phyloP scores from a whole-genome alignment of 2,113 vertebrate genomes.

The Saccopteryx bilineata region DNA sequence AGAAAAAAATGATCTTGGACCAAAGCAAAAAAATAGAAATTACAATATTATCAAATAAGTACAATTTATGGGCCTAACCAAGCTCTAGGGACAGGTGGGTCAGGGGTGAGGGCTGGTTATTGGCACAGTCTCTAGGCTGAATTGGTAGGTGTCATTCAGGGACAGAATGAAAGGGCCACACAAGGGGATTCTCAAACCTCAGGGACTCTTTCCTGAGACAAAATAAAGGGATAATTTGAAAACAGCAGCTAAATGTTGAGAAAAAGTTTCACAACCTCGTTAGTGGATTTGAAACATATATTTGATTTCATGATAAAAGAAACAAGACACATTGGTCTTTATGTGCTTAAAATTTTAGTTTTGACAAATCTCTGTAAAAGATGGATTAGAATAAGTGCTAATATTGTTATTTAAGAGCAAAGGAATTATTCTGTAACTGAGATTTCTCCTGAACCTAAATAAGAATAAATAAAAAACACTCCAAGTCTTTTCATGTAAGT shows the following conservation, averaged over 20 bases:
- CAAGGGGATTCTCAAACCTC: constrained; percentile 47
- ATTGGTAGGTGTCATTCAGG: constrained; percentile 54
- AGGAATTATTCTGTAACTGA: constrained; percentile 48
- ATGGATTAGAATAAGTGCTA: constrained; percentile 7
- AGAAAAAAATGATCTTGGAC: constrained; percentile 33
- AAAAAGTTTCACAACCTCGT: not conserved
- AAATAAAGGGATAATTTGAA: constrained; percentile 67
- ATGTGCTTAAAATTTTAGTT: constrained; percentile 60
- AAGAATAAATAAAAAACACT: constrained; percentile 54
- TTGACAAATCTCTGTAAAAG: constrained; percentile 61
- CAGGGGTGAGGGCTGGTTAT: not conserved
- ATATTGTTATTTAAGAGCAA: constrained; percentile 34
- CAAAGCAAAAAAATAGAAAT: constrained; percentile 16
- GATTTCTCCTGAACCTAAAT: constrained; percentile 32
- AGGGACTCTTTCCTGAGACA: constrained; percentile 61
- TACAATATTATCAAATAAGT: not conserved
- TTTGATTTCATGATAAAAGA: constrained; percentile 80
- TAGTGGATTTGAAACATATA: constrained; percentile 63
- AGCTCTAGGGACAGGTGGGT: not conserved
- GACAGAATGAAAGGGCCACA: constrained; percentile 73
- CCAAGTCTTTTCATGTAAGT: constrained; percentile 22
- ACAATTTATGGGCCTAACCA: not conserved
- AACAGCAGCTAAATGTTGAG: constrained; percentile 62
- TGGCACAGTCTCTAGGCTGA: not conserved
- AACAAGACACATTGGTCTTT: constrained; percentile 66